Evolutionary conservation across 2,113 vertebrate genomes (phyloP), one percentile per base, ranked within the genome.

Genomic region (Callopanchax toddi): DNA sequence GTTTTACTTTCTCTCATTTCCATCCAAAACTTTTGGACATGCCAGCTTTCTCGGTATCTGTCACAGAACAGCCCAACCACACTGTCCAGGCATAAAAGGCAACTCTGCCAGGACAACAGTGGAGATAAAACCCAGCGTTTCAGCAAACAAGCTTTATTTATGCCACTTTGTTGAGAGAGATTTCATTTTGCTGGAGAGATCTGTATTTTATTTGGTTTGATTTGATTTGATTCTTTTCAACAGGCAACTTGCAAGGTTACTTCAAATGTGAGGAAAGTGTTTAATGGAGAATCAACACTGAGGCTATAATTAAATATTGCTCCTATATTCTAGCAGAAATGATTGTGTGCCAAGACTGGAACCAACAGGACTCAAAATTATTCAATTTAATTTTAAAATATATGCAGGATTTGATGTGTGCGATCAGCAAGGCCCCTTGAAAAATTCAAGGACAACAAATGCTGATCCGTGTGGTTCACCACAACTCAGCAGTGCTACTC

Each of bases 21-120:
- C 26, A 36, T 82, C 86, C 81, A 85, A 79, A 83, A 80, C 71
- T 80, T 76, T 80, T n/a, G 34, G 74, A 82, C 50, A 50, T 60
- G 81, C 69, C 77, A 77, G 74, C 60, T 81, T 59, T 62, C 74
- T 63, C 51, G 36, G 42, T 81, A 78, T 78, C 83, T 76, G 59
- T 69, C 74, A 64, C 68, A 67, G 65, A 82, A 56, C 81, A 84
- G 78, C 74, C 74, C 62, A 18, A 72, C 22, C 40, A 39, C 56
- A 34, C 56, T 18, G 71, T 58, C 59, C 62, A 81, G 71, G 69
- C 69, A 70, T 60, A 58, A 74, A 58, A 48, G 15, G 18, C 11
- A 51, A 42, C 63, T 26, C 36, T 58, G 72, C 76, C 82, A 74
- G 37, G 39, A 58, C 40, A 56, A 46, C 66, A 71, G 21, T 42